phyloP scores from a whole-genome alignment of 53 echinoderm and acorn worm species.

The Crossaster papposus region DNA sequence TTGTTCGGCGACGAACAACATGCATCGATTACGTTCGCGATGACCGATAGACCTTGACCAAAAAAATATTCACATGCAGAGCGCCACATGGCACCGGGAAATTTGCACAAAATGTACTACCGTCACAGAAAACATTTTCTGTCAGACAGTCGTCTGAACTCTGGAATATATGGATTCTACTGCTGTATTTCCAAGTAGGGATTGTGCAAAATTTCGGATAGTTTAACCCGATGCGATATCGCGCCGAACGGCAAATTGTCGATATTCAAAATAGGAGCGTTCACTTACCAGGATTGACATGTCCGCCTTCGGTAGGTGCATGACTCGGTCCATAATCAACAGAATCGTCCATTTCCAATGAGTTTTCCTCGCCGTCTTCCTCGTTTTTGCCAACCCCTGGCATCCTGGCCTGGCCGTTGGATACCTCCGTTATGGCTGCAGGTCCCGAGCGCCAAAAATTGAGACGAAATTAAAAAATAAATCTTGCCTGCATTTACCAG shows the following conservation, averaged over 20 bases:
- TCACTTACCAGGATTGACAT: conserved; percentile 67
- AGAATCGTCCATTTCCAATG: conserved; percentile 75
- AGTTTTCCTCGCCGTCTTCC: conserved; percentile 74
- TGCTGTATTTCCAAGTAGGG: background rate
- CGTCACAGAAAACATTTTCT: background rate
- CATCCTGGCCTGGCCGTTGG: conserved; percentile 64
- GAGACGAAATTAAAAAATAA: conserved; percentile 34
- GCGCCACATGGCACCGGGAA: conserved; percentile 35
- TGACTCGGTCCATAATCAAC: conserved; percentile 71
- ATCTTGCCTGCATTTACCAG: conserved; percentile 13
- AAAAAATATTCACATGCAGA: conserved; percentile 5
- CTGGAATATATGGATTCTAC: background rate
- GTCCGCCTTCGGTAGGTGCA: conserved; percentile 61
- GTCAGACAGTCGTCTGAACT: background rate
- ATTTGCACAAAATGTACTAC: conserved; percentile 1
- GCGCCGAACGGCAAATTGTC: conserved; percentile 62
- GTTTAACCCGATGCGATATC: conserved; percentile 20
- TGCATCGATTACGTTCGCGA: conserved; percentile 86
- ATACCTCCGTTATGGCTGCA: conserved; percentile 39
- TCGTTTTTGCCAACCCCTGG: conserved; percentile 75
- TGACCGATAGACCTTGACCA: conserved; percentile 89
- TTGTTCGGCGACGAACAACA: conserved; percentile 60
- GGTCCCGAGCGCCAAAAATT: conserved; percentile 27
- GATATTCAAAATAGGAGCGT: conserved; percentile 83
- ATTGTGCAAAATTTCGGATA: background rate